phyloP scores from a whole-genome alignment of 2,888 invertebrate genomes.

The Fragum whitleyi region DNA sequence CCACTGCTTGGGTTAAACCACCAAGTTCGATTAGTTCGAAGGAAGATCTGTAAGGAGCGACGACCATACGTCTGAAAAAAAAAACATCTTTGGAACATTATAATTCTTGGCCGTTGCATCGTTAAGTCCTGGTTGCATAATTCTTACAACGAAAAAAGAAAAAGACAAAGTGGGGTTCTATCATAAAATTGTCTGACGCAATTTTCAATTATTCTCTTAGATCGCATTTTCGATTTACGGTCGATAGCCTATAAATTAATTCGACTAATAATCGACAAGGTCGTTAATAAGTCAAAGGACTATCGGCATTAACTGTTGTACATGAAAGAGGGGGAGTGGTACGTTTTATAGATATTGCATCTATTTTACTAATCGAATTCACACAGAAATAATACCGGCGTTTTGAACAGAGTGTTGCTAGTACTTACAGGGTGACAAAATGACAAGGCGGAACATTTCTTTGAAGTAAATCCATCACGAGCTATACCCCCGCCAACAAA shows the following conservation, averaged over 20 bases:
- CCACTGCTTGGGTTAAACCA: no score
- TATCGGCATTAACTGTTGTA: background rate
- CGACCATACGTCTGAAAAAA: no score
- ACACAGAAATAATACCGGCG: background rate
- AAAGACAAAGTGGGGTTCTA: no score
- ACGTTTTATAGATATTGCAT: background rate
- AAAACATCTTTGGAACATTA: no score
- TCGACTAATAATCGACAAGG: background rate
- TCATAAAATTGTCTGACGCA: background rate
- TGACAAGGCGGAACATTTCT: background rate
- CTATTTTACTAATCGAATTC: conserved; percentile 14
- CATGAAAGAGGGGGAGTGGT: background rate
- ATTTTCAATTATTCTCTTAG: background rate
- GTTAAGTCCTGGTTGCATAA: no score
- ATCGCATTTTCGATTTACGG: background rate
- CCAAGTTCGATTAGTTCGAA: no score
- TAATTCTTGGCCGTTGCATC: no score
- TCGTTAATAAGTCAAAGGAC: background rate
- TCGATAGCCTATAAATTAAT: conserved; percentile 1
- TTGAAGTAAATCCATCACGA: background rate
- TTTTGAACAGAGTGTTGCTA: no score
- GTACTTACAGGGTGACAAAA: background rate
- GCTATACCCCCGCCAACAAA: no score
- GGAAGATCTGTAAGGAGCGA: no score
- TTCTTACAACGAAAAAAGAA: no score